Evolutionary conservation across 2,113 vertebrate species (phyloP).

Genomic region (Triplophysa rosa): DNA sequence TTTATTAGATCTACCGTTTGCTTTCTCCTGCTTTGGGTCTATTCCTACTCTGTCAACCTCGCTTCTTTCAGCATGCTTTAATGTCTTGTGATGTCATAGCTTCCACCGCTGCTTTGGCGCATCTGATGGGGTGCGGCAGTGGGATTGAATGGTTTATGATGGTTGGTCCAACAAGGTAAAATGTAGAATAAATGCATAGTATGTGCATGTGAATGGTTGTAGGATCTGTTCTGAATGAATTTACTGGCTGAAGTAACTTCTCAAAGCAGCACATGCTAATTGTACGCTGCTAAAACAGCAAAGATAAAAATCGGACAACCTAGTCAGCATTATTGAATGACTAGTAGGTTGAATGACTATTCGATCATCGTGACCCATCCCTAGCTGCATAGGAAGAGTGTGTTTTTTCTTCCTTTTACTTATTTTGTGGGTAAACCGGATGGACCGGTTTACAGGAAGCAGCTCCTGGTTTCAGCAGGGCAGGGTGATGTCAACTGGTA

Average conservation of each 20-base stretch:
- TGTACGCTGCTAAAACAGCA: too few species aligned
- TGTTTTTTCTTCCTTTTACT: slow-evolving; percentile 32
- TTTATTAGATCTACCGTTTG: slow-evolving; percentile 36
- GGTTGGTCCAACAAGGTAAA: background rate
- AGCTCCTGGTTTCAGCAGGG: slow-evolving; percentile 41
- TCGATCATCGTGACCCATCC: too few species aligned
- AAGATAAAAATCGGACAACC: too few species aligned
- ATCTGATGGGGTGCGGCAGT: background rate
- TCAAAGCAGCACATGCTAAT: too few species aligned
- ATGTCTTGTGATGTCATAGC: background rate
- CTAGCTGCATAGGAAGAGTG: slow-evolving; percentile 26
- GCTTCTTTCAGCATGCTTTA: background rate
- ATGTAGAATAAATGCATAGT: background rate
- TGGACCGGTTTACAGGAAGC: slow-evolving; percentile 59
- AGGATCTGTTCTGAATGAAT: too few species aligned
- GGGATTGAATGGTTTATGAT: background rate
- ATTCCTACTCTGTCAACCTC: background rate
- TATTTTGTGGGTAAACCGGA: slow-evolving; percentile 58
- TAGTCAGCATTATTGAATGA: too few species aligned
- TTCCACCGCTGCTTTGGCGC: background rate
- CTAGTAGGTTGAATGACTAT: too few species aligned
- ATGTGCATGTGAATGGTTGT: too few species aligned
- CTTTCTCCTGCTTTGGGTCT: background rate
- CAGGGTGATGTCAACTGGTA: slow-evolving; percentile 39
- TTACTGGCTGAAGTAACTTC: too few species aligned